Percentiles rank a stretch among this genome's conserved stretches.
Evolutionary conservation across 2,888 invertebrate genomes (phyloP).

Genomic region (Stegophylla sp.): DNA sequence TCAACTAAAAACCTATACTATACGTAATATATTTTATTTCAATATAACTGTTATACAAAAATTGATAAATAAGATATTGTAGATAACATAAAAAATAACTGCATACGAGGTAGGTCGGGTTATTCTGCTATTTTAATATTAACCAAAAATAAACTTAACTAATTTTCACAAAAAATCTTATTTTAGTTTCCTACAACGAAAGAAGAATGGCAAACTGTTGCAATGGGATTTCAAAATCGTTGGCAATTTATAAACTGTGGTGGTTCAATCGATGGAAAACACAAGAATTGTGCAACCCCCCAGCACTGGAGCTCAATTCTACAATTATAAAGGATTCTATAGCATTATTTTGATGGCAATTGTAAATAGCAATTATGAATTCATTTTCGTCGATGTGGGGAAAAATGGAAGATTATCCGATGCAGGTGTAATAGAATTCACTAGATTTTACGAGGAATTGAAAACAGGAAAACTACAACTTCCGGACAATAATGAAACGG

Average conservation of each 20-base stretch:
- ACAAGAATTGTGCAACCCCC: slow-evolving; percentile 60
- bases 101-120: too few relatives aligned
- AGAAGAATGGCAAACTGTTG: slow-evolving; percentile 58
- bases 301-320: slow-evolving; percentile 60
- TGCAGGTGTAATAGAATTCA: slow-evolving; percentile 60
- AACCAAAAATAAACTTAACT: too few relatives aligned
- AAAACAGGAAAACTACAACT: slow-evolving; percentile 54
- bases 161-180: neutral
- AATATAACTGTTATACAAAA: too few relatives aligned
- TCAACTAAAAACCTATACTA: too few relatives aligned
- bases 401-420: slow-evolving; percentile 57
- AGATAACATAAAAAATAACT: too few relatives aligned
- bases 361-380: slow-evolving; percentile 58
- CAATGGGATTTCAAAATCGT: slow-evolving; percentile 50
- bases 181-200: neutral
- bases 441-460: slow-evolving; percentile 57
- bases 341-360: slow-evolving; percentile 61
- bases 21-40: too few relatives aligned
- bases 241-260: slow-evolving; percentile 61
- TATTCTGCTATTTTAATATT: too few relatives aligned
- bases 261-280: slow-evolving; percentile 59
- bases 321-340: slow-evolving; percentile 61
- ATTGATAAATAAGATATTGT: too few relatives aligned
- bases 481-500: slow-evolving; percentile 52
- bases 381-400: slow-evolving; percentile 59